phyloP scores from a whole-genome alignment of 1,140 invertebrate genomes.

The Drusus annulatus region DNA sequence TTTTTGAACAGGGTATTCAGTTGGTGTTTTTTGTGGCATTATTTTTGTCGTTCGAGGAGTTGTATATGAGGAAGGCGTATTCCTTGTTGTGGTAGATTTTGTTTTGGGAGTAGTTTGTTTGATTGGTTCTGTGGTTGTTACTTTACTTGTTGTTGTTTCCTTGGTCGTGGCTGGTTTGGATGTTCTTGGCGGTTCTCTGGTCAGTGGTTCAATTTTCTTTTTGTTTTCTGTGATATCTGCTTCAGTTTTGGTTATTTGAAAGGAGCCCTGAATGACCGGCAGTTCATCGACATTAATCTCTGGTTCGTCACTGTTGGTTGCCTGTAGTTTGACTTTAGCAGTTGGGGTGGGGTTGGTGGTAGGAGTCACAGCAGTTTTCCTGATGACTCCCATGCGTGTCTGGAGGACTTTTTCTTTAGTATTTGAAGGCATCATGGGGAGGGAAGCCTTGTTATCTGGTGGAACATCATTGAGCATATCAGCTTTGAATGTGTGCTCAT shows the following conservation, averaged over 20 bases:
- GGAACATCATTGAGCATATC: slow-evolving; percentile 67
- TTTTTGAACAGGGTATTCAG: background rate
- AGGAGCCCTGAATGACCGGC: slow-evolving; percentile 74
- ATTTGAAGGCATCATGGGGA: slow-evolving; percentile 61
- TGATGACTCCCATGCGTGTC: slow-evolving; percentile 69
- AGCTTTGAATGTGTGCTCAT: slow-evolving; percentile 68
- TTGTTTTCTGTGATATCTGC: slow-evolving; percentile 76
- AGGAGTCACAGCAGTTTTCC: slow-evolving; percentile 70
- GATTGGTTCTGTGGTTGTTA: slow-evolving; percentile 61
- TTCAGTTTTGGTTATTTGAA: slow-evolving; percentile 75
- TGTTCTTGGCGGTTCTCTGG: slow-evolving; percentile 61
- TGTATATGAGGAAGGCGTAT: slow-evolving; percentile 60
- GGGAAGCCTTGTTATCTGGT: slow-evolving; percentile 65
- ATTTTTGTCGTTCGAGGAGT: slow-evolving; percentile 63
- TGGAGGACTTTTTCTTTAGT: slow-evolving; percentile 67
- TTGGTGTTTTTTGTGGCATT: slow-evolving; percentile 16
- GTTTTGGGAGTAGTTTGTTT: slow-evolving; percentile 59
- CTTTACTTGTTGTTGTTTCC: slow-evolving; percentile 67
- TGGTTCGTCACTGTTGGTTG: slow-evolving; percentile 67
- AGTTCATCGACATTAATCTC: slow-evolving; percentile 72
- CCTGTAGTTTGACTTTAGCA: slow-evolving; percentile 61
- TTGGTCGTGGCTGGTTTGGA: slow-evolving; percentile 62
- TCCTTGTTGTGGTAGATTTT: slow-evolving; percentile 58
- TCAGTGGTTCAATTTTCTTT: slow-evolving; percentile 63
- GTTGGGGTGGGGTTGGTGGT: slow-evolving; percentile 63